A percentile compares a stretch with the other conserved stretches of the same genome.
These are phyloP conservation scores for Eupithecia abbreviata DNA, from an alignment of 2,888 invertebrate genomes.

Conservation along the genomic window DNA sequence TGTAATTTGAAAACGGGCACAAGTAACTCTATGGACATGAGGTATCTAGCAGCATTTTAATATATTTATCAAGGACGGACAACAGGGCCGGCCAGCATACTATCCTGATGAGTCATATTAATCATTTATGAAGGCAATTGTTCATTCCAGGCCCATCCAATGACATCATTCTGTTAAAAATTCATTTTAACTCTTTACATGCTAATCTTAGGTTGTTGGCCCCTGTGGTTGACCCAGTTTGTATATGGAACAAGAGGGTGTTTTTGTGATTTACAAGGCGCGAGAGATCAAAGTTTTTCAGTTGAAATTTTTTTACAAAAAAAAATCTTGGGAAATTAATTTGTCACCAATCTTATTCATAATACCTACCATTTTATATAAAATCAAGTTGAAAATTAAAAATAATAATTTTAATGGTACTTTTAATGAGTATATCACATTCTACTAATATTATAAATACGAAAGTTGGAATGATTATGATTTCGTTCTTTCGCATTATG, in stretches of 20 bases:
- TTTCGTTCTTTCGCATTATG: too few species aligned
- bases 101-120: constrained; percentile 9
- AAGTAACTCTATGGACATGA: background rate
- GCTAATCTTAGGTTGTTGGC: background rate
- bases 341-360: background rate
- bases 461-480: too few species aligned
- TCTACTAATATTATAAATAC: too few species aligned
- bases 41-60: background rate
- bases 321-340: background rate
- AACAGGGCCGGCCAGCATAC: background rate
- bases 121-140: constrained; percentile 1
- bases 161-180: constrained; percentile 14
- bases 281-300: background rate
- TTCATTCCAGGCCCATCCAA: constrained; percentile 12
- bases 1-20: background rate
- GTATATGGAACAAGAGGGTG: background rate
- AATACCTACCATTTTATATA: background rate
- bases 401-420: background rate
- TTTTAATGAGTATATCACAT: background rate
- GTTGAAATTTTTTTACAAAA: background rate
- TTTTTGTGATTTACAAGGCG: background rate
- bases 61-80: background rate
- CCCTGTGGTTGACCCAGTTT: background rate
- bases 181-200: background rate
- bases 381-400: background rate